Base-by-base conservation (phyloP, 64 coral and sea anemone genomes). In the Pachyseris speciosa region DNA sequence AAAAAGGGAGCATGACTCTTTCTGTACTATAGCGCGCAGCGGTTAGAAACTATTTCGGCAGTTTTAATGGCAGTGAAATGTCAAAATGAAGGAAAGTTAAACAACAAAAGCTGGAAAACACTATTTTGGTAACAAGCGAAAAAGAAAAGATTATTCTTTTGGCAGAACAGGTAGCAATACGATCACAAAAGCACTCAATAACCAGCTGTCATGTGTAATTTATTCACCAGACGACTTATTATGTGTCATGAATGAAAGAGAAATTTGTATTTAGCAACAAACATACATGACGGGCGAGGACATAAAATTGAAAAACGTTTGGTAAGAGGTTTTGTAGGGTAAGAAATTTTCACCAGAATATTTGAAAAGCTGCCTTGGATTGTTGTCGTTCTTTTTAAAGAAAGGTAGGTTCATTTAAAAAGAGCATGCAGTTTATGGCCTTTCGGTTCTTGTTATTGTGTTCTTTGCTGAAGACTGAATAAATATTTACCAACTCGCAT, bases 401-500 rank as follows among this genome's bases (percentile, higher is more conserved):
- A n/a, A n/a, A n/a, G n/a, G n/a, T 19, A 53, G 27, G 5, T 73
- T 55, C 12, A 33, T 55, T 55, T 22, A 36, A 76, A 57, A 55
- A 30, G 39, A 44, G n/a, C 37, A n/a, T 13, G 51, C 16, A 19
- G 45, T 78, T 78, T 34, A 57, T 19, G 31, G 24, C 16, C 51
- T n/a, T 41, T 59, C 52, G 77, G 31, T 10, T 19, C 19, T 25
- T 20, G 1, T 60, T 60, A 80, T 80, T 80, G 77, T 80, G 20
- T 39, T 57, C 13, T 39, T 80, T 9, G 16, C 76, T n/a, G 45
- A 39, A 80, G 77, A 52, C 77, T 80, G 77, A 59, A 60, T 39
- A 80, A 80, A 80, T 80, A 80, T 80, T 80, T 80, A 32, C 77
- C 0, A 22, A 40, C 34, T 80, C 53, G 53, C 77, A 80, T n/a